Conservation (phyloP, 2,888 invertebrate species). For the Chrysolina haemoptera region DNA sequence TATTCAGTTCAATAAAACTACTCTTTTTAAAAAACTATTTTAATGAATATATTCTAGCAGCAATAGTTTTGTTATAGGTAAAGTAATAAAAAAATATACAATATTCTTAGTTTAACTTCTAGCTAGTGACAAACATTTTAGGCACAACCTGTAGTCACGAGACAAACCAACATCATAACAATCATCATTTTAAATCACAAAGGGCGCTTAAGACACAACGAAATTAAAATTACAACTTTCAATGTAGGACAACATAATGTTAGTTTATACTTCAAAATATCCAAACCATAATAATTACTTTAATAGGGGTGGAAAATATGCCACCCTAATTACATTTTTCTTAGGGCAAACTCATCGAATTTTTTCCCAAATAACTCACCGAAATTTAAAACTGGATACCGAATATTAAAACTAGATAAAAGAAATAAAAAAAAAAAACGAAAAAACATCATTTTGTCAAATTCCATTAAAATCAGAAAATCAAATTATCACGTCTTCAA, state of each 20-base stretch:
- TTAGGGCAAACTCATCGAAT: too few species aligned
- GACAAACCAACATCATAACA: slow-evolving; percentile 34
- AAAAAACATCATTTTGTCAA: too few species aligned
- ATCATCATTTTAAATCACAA: slow-evolving; percentile 8
- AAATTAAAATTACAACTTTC: background rate
- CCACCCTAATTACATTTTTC: too few species aligned
- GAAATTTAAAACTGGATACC: too few species aligned
- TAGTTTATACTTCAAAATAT: too few species aligned
- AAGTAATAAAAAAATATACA: slow-evolving; percentile 49
- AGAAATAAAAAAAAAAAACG: too few species aligned
- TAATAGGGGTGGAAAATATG: too few species aligned
- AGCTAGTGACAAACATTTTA: slow-evolving; percentile 41
- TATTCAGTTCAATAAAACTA: background rate
- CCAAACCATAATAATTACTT: too few species aligned
- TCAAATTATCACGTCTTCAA: background rate
- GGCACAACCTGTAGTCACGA: slow-evolving; percentile 45
- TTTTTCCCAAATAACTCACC: too few species aligned
- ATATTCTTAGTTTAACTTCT: slow-evolving; percentile 41
- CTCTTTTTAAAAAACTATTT: slow-evolving; percentile 38
- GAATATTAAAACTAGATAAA: too few species aligned
- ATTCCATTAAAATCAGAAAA: too few species aligned
- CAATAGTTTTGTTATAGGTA: slow-evolving; percentile 37
- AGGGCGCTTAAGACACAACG: slow-evolving; percentile 8
- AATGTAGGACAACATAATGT: too few species aligned
- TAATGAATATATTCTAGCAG: slow-evolving; percentile 42